Evolutionary conservation across 2,797 vertebrate species (phyloP).

Genomic region (Sylvia borin): DNA sequence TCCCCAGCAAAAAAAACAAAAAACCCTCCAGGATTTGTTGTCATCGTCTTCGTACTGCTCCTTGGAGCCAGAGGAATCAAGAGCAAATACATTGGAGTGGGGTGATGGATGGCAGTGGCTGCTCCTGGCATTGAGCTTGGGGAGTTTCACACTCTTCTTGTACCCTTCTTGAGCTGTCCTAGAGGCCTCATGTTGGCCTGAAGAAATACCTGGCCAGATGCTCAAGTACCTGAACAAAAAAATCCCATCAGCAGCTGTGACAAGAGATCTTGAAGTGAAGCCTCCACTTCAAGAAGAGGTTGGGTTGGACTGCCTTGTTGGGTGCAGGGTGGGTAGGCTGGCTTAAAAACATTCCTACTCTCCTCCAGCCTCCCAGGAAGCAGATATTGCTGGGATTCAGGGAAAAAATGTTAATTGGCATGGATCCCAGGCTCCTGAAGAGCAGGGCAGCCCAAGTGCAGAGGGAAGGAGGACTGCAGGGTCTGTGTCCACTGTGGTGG

Average conservation of each 20-base stretch:
- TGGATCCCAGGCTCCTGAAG: rapidly evolving
- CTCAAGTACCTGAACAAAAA: not conserved
- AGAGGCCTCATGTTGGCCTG: not conserved
- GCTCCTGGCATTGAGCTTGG: rapidly evolving
- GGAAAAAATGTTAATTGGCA: rapidly evolving
- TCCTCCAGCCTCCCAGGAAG: not conserved
- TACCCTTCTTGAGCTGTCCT: not conserved
- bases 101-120: not conserved
- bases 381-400: not conserved
- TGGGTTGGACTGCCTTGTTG: not conserved
- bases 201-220: not conserved
- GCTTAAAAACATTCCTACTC: rapidly evolving
- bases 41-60: not conserved
- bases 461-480: not conserved
- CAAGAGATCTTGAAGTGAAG: not conserved
- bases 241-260: not conserved
- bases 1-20: not conserved
- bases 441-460: rapidly evolving
- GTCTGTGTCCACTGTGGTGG: not conserved
- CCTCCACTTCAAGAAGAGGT: too few relatives aligned
- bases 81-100: rapidly evolving
- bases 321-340: not conserved
- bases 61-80: rapidly evolving
- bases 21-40: not conserved
- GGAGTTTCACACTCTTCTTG: not conserved